Conservation (phyloP, 2,797 vertebrate species). For the Thunnus albacares region DNA sequence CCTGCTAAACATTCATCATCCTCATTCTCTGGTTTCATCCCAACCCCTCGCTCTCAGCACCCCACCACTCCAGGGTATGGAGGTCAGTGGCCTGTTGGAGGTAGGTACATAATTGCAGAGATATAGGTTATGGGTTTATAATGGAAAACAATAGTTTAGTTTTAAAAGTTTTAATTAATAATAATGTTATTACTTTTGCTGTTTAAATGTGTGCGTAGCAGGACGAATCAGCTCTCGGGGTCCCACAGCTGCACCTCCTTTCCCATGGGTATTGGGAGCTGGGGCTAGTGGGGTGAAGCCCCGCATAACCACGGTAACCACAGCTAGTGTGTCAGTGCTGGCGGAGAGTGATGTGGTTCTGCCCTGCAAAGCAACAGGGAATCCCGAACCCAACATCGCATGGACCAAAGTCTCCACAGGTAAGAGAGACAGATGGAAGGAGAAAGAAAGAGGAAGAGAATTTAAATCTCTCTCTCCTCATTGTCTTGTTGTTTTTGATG, state of each 20-base stretch:
- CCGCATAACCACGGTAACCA: conserved; percentile 78
- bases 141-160: not conserved
- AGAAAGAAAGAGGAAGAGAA: not conserved
- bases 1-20: conserved; percentile 48
- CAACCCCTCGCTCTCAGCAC: conserved; percentile 48
- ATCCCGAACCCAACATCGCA: conserved; percentile 80
- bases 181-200: not conserved
- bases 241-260: conserved; percentile 77
- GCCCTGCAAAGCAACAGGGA: conserved; percentile 83
- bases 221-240: conserved; percentile 62
- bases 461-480: not conserved
- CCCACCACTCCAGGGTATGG: conserved; percentile 63
- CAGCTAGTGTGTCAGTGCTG: conserved; percentile 80
- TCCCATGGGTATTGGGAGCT: conserved; percentile 74
- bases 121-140: not conserved
- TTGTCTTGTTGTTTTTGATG: not conserved
- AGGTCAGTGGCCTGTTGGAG: conserved; percentile 72
- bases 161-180: not conserved
- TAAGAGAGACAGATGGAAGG: conserved; percentile 39
- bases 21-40: conserved; percentile 45
- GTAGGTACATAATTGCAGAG: conserved; percentile 26
- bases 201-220: conserved; percentile 21
- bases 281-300: conserved; percentile 75
- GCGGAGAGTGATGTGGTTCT: conserved; percentile 84
- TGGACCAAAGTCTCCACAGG: conserved; percentile 90